Conservation (phyloP, 2,113 vertebrate species). For the Bombycilla garrulus region DNA sequence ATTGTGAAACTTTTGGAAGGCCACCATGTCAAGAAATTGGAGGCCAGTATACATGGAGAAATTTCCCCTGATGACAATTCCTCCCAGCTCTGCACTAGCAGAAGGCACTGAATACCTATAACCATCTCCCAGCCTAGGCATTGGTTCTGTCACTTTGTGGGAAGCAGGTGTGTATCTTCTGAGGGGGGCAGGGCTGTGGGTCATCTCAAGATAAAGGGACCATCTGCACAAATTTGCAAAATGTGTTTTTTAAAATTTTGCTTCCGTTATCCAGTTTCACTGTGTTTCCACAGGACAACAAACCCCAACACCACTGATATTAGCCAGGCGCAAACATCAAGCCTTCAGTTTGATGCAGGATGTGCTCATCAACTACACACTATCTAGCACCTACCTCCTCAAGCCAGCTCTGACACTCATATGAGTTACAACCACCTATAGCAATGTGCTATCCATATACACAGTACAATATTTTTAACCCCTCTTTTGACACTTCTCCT, state of each 20-base stretch:
- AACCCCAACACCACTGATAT: neutral
- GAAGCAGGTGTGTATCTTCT: neutral
- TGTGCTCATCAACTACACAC: neutral
- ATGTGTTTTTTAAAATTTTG: neutral
- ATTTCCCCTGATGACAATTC: neutral
- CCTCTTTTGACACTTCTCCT: neutral
- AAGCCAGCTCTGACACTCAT: neutral
- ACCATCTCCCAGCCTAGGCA: neutral
- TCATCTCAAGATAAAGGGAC: neutral
- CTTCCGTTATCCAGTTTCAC: neutral
- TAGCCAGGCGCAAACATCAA: neutral
- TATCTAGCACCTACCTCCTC: neutral
- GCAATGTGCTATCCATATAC: neutral
- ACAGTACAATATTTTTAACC: neutral
- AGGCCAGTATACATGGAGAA: rapidly evolving
- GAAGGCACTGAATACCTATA: neutral
- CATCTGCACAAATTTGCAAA: neutral
- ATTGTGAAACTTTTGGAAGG: neutral
- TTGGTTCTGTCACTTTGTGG: neutral
- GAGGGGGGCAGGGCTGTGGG: neutral
- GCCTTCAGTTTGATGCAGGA: neutral
- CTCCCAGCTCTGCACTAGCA: neutral
- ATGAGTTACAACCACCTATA: neutral
- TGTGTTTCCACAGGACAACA: neutral
- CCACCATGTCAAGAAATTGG: neutral